Base-by-base conservation (phyloP, 2,797 vertebrate species). In the Bucorvus abyssinicus region DNA sequence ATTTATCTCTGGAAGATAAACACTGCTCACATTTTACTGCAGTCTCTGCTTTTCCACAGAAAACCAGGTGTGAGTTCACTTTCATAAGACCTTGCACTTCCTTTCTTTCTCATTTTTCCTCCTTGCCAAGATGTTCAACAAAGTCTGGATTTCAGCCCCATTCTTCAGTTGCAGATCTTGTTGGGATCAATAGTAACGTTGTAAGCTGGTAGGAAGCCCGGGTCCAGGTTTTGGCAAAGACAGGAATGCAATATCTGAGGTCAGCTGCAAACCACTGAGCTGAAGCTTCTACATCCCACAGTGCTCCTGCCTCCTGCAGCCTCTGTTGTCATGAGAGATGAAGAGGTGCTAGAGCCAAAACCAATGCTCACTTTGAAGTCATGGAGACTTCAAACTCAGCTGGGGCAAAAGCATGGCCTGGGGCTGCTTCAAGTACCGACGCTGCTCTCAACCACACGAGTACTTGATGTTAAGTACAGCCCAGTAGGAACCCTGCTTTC, bases 321-420 rank as follows among this genome's bases (percentile, higher is more conserved):
- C 36, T 24, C 29, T 15, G 8, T 1, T 45, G 16, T 19, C 1
- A 1, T 7, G 14, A 38, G 23, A 6, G 0, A 17, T 42, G 52
- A 61, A 56, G 26, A n/a, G 12, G 5, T 44, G 17, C 61, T 60
- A 17, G 27, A 89, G 38, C 20, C 7, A 4, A 85, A 85, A 69
- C 22, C 34, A 69, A 12, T 0, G 12, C 29, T 74, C 0, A 0
- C 21, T 87, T 57, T 50, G 26, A 49, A 85, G 57, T 55, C 42
- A 32, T 2, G 1, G 42, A 14, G 22, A 16, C n/a, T 55, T 78
- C 40, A 67, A 38, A 21, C 19, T 65, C 64, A 34, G 26, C n/a
- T 42, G 49, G 55, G 29, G 57, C 40, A 73, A 79, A 56, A 11
- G 3, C 6, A 5, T 6, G 22, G 38, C 11, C 1, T 0, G 24